phyloP scores from a whole-genome alignment of 2,113 vertebrate genomes.

The Pogona vitticeps region DNA sequence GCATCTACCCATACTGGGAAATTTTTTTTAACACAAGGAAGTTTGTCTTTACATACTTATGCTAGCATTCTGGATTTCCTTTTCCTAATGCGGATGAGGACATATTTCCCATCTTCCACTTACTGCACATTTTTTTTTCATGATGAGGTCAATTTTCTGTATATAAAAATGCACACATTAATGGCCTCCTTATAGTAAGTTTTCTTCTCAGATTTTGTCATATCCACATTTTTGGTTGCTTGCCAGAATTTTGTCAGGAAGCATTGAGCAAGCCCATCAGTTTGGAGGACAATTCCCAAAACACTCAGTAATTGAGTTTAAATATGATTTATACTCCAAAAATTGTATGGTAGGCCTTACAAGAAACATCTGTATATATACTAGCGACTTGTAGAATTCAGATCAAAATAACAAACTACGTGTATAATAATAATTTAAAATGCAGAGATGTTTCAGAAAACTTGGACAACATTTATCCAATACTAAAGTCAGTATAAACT shows the following conservation, averaged over 20 bases:
- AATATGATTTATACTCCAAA: not conserved
- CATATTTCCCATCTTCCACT: not conserved
- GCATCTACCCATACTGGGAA: no score
- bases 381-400: not conserved
- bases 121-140: no score
- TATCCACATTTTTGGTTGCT: conserved; percentile 3
- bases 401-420: no score
- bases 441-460: no score
- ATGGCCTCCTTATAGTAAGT: not conserved
- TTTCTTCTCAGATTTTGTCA: not conserved
- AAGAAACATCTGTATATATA: not conserved
- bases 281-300: conserved; percentile 4
- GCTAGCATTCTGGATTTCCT: not conserved
- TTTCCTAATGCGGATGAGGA: conserved; percentile 1
- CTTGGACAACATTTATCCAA: no score
- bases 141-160: no score
- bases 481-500: no score
- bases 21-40: not conserved
- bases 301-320: not conserved
- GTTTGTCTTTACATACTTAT: not conserved
- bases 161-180: no score
- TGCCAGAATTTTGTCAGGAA: conserved; percentile 17
- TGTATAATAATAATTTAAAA: no score
- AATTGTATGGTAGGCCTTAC: not conserved
- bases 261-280: conserved; percentile 3